Base-by-base conservation (phyloP, 2,113 vertebrate species). In the Platysternon megacephalum region DNA sequence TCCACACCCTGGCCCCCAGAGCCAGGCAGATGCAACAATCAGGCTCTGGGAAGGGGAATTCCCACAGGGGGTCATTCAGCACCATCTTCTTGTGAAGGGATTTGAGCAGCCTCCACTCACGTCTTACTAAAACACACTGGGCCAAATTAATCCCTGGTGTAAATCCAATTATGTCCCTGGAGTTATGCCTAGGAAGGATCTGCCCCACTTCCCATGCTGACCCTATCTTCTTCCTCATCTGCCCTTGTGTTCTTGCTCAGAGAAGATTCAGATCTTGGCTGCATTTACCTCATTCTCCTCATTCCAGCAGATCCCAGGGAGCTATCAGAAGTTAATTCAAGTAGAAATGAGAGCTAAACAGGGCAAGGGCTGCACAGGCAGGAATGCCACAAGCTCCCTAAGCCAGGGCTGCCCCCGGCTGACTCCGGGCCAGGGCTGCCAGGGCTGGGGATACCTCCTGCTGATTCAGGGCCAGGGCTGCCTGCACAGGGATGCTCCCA, bases 251-350 rank as follows among this genome's bases (percentile, higher is more conserved):
- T 82, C 26, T 42, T 28, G n/a, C 81, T 44, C 44, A 65, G 61
- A 82, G 44, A 84, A 79, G 65, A 85, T 82, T 90, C 91, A 76
- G 49, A 65, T 48, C 52, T 48, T 81, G 49, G 49, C 74, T 84
- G 44, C n/a, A n/a, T 94, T 89, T 51, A 48, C 42, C n/a, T 4
- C 3, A 55, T 93, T 89, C 53, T 93, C 85, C 79, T 86, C 82
- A 82, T 56, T 78, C 53, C 74, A 89, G 76, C 52, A 65, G 84
- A 82, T 91, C 80, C 65, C 53, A 72, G 88, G 35, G 83, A 94
- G 74, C 44, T 89, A 49, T 58, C 80, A 49, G 8, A n/a, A 87
- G 79, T 84, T 85, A 74, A 79, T 82, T 55, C 16, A 91, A 28
- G 28, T 16, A 82, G 72, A 82, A 84, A 28, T 2, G 0, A 94